phyloP scores from a whole-genome alignment of 2,113 vertebrate species.

The Ochotona curzoniae region DNA sequence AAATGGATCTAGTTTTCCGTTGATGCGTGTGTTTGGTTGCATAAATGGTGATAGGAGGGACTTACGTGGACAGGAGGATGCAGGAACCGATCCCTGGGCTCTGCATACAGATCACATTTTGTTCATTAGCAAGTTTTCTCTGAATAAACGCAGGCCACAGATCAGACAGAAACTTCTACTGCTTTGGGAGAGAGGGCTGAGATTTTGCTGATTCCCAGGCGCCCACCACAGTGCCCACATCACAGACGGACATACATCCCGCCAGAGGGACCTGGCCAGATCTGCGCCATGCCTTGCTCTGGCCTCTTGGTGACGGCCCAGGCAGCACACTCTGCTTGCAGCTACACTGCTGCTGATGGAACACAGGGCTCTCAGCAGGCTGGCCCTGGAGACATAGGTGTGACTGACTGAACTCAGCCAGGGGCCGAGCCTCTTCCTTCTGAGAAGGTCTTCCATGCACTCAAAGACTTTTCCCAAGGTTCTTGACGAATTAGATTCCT shows the following conservation, averaged over 20 bases:
- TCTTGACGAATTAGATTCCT: background rate
- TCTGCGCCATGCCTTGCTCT: no score
- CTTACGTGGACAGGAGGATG: background rate
- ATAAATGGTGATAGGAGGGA: background rate
- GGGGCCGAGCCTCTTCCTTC: fast-evolving
- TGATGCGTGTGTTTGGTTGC: background rate
- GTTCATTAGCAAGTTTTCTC: slow-evolving; percentile 38
- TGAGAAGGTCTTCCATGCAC: background rate
- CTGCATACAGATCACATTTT: slow-evolving; percentile 1
- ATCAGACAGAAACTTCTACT: background rate
- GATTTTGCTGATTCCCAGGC: background rate
- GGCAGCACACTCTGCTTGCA: no score
- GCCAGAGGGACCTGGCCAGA: no score
- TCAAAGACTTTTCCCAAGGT: background rate
- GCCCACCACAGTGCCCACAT: no score
- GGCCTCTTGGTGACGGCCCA: no score
- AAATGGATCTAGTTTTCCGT: background rate
- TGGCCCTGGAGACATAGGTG: no score
- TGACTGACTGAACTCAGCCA: no score
- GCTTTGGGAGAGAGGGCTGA: background rate
- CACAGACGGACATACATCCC: background rate
- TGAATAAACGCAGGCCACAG: background rate
- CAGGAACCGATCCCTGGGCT: background rate
- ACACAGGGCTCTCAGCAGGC: fast-evolving
- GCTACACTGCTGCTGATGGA: no score